Conservation (phyloP, 2,113 vertebrate species). For the Cyprinodon brontotheroides region DNA sequence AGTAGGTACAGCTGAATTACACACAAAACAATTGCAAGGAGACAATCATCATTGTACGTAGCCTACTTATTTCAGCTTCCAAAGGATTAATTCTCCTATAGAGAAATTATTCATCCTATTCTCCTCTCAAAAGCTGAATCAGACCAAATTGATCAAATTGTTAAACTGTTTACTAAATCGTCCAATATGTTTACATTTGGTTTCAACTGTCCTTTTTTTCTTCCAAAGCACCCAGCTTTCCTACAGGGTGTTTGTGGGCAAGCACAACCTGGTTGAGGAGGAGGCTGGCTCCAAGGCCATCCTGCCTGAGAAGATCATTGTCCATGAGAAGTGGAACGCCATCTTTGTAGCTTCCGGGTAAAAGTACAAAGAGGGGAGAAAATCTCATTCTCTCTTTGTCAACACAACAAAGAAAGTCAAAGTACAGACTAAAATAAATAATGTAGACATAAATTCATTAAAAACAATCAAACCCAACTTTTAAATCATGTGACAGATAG, state of each 20-base stretch:
- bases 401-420: neutral
- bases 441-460: no score
- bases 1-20: constrained; percentile 63
- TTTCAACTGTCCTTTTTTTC: constrained; percentile 26
- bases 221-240: constrained; percentile 70
- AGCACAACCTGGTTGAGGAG: constrained; percentile 78
- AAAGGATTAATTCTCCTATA: neutral
- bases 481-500: neutral
- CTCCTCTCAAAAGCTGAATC: neutral
- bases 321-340: constrained; percentile 88
- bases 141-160: constrained; percentile 12
- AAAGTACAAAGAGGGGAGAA: constrained; percentile 12
- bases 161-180: constrained; percentile 11
- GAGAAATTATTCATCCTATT: constrained; percentile 11
- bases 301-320: constrained; percentile 81
- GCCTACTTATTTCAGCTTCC: neutral
- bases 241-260: constrained; percentile 90
- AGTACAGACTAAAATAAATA: neutral
- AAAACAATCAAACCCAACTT: neutral
- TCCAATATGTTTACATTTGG: constrained; percentile 9
- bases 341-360: constrained; percentile 78
- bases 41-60: neutral
- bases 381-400: no score
- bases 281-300: constrained; percentile 76
- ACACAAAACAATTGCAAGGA: constrained; percentile 15